Evolutionary conservation across 2,888 invertebrate species (phyloP).

Genomic region (Nasonia oneida): DNA sequence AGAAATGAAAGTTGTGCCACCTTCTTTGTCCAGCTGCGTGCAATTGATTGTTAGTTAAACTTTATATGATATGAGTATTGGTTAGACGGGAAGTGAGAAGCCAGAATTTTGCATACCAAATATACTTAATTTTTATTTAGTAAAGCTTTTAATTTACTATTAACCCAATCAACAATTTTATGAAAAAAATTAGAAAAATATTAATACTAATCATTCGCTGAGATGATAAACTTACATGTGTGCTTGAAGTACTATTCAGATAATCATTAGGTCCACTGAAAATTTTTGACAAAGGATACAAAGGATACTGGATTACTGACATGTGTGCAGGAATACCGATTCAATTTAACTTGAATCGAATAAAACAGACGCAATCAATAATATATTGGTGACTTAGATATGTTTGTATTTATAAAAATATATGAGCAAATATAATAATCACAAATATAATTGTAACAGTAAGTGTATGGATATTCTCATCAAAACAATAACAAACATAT

Average conservation of each 20-base stretch:
- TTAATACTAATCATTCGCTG: background rate
- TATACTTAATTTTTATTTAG: background rate
- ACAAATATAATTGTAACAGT: constrained; percentile 30
- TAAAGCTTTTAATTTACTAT: background rate
- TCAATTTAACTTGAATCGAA: constrained; percentile 47
- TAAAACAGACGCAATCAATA: constrained; percentile 34
- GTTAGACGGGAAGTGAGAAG: constrained; percentile 23
- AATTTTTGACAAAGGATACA: constrained; percentile 22
- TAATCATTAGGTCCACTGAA: constrained; percentile 14
- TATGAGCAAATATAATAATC: constrained; percentile 46
- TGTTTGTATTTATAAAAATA: constrained; percentile 58
- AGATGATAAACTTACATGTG: constrained; percentile 24
- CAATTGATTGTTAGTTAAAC: constrained; percentile 69
- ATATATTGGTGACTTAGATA: constrained; percentile 39
- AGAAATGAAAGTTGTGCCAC: constrained; percentile 72
- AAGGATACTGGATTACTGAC: constrained; percentile 36
- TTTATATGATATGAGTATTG: constrained; percentile 17
- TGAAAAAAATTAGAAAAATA: background rate
- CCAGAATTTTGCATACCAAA: background rate
- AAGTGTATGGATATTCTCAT: constrained; percentile 19
- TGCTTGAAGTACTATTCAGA: constrained; percentile 18
- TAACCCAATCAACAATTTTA: background rate
- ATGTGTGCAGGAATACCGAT: constrained; percentile 26
- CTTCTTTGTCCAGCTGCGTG: constrained; percentile 77
- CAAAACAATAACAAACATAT: constrained; percentile 28